Evolutionary conservation across 2,113 vertebrate species (phyloP).

Genomic region (Hydrochoerus hydrochaeris): DNA sequence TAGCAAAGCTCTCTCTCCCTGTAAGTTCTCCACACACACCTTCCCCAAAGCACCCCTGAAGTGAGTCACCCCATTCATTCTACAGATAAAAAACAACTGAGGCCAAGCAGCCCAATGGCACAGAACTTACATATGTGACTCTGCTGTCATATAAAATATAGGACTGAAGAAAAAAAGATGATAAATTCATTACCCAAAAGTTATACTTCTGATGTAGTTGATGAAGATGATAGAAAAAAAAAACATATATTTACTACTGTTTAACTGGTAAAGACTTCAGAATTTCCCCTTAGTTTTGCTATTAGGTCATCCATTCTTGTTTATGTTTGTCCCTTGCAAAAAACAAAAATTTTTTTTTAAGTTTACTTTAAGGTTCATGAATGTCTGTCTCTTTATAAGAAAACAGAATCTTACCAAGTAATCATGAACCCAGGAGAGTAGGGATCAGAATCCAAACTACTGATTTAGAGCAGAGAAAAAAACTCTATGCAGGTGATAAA

Average conservation of each 20-base stretch:
- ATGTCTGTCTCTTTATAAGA: constrained; percentile 22
- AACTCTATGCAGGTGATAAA: background rate
- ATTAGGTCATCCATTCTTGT: background rate
- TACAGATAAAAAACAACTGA: background rate
- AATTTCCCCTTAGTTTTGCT: constrained; percentile 6
- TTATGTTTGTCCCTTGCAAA: background rate
- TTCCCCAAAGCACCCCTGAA: background rate
- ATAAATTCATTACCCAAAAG: background rate
- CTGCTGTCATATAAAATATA: constrained; percentile 1
- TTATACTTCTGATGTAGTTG: constrained; percentile 20
- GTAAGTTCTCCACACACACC: background rate
- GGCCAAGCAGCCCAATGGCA: background rate
- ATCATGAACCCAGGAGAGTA: background rate
- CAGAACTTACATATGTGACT: background rate
- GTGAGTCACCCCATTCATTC: background rate
- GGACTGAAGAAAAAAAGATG: constrained; percentile 13
- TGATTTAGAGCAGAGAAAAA: constrained; percentile 8
- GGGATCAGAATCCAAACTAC: background rate
- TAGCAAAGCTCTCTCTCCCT: background rate
- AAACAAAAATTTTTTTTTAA: background rate
- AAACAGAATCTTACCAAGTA: constrained; percentile 11
- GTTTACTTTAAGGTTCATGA: background rate
- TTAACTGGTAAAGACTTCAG: background rate
- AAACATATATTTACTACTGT: background rate
- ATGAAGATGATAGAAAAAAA: constrained; percentile 8